Base-by-base conservation (phyloP, 2,888 invertebrate genomes). In the Andricus quercusramuli region DNA sequence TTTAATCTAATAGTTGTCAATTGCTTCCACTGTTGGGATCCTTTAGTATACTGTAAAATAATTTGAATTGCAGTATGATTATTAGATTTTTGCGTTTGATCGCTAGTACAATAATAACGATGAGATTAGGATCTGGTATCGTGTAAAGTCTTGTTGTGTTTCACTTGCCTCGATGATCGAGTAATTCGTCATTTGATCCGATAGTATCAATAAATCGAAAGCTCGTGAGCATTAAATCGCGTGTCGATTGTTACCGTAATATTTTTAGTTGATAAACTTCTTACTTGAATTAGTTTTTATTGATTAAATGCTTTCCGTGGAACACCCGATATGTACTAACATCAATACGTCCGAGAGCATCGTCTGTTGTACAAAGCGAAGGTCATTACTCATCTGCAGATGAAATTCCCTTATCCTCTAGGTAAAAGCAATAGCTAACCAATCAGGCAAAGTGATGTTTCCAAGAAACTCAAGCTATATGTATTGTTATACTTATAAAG, bases 181-280 rank as follows among this genome's bases (percentile, higher is more conserved):
- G 68, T 76, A 78, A 83, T 82, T 77, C 78, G 77, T 79, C 80
- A 74, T 51, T 22, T 51, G 22, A 67, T 32, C 56, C 70, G 82
- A 80, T 82, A 79, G 62, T 78, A 78, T 82, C 80, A 68, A 80
- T 80, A 79, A 56, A 76, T 80, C 66, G 77, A 82, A 65, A 47
- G 13, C 20, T 59, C 41, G 47, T 76, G 62, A 44, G 62, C 44
- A 41, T 37, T 6, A n/a, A 41, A 66, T 66, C n/a, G 37, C 37
- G 25, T 62, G 62, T 62, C 9, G 22, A 62, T 25, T 25, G 22
- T 62, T 62, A 62, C 62, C 25, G 13, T 20, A 13, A 51, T 51
- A n/a, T 51, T n/a, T 3, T 51, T 20, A 51, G 20, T 2, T n/a
- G 20, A 51, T 51, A 6, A 20, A n/a, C 2, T 51, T 51, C 51